Evolutionary conservation across 2,888 invertebrate species (phyloP).

Genomic region (Pristionchus maxplancki): DNA sequence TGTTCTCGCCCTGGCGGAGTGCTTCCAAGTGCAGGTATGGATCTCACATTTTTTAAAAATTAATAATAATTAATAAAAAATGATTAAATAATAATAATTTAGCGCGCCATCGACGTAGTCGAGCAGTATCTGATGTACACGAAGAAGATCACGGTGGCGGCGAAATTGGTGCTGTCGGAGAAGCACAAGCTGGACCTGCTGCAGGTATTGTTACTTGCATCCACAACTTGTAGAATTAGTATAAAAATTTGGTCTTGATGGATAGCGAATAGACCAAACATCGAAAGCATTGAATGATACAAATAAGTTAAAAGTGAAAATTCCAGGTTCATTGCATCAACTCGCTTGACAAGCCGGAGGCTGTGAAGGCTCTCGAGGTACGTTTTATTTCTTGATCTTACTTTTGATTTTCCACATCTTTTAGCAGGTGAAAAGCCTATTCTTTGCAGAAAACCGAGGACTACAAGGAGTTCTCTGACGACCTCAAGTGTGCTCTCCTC

Average conservation of each 20-base stretch:
- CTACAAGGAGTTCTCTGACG: background rate
- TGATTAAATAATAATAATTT: background rate
- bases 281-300: background rate
- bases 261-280: no score
- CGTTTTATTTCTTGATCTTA: background rate
- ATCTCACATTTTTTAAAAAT: no score
- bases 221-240: no score
- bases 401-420: no score
- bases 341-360: background rate
- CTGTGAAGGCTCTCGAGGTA: background rate
- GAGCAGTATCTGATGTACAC: background rate
- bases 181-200: constrained; percentile 5
- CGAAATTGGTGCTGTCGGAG: background rate
- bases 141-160: background rate
- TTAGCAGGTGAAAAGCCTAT: no score
- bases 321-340: background rate
- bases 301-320: background rate
- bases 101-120: background rate
- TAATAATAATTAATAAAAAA: no score
- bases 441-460: background rate
- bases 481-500: background rate
- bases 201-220: no score
- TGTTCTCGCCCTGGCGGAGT: background rate
- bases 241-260: no score
- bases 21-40: background rate